Base-by-base conservation (phyloP, 2,888 invertebrate species). In the Seira ritae region DNA sequence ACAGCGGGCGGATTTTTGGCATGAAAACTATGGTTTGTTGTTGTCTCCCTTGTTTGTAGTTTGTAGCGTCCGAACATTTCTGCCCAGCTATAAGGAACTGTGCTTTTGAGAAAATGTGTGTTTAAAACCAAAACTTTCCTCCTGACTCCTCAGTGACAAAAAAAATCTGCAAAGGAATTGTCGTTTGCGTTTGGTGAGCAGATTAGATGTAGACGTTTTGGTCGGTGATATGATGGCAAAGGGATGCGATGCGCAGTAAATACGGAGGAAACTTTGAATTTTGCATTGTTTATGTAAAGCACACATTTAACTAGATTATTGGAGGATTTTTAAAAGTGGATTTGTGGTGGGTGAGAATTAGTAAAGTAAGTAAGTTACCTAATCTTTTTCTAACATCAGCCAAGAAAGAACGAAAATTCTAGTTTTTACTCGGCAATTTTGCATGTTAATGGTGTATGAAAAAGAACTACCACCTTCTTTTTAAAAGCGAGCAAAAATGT, bases 1-100 rank as follows among this genome's bases (percentile, higher is more conserved):
- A 72, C 78, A 72, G 71, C 66, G 65, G 78, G 71, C 72, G 71
- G 71, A 71, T 71, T 78, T 50, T 78, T 72, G 78, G 78, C 78
- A 78, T 78, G 66, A 55, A 76, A n/a, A 50, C 50, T 50, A 50
- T 23, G 20, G 37, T 65, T 65, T 65, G 68, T 65, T 65, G 68
- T 68, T 76, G 62, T 71, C 71, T 70, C 42, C 77, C 62, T 77
- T 22, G 23, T n/a, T 31, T 3, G 12, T n/a, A 74, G 23, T n/a
- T 31, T 3, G 12, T n/a, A 74, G 42, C 60, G 17, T 73, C 65
- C 22, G n/a, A 73, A n/a, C 37, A 65, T 50, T 50, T 65, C 62
- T 73, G 73, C 20, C 73, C 65, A 73, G 55, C 6, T n/a, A 50
- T 50, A 50, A 15, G 15, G 3, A 50, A 50, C 12, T 8, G 3